Conservation (phyloP, 2,797 vertebrate genomes). For the Takifugu rubripes region DNA sequence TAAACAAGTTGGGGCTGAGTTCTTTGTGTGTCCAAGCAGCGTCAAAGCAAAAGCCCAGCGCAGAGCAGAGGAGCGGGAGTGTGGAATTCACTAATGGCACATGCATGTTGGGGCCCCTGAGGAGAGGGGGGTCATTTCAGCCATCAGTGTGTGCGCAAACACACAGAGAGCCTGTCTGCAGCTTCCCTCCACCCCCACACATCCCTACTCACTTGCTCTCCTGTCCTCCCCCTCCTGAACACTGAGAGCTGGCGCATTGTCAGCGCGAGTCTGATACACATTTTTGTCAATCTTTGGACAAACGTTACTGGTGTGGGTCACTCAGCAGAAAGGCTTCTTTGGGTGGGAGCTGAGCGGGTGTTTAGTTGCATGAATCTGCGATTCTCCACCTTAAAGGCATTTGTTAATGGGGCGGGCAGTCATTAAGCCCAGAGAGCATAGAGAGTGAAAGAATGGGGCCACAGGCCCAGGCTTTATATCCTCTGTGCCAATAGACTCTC, state of each 20-base stretch:
- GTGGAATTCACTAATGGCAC: constrained; percentile 81
- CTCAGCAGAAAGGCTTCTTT: constrained; percentile 51
- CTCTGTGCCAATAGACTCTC: constrained; percentile 75
- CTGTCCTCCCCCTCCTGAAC: constrained; percentile 36
- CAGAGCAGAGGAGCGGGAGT: constrained; percentile 71
- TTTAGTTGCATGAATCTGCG: constrained; percentile 55
- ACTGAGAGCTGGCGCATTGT: constrained; percentile 40
- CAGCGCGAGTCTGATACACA: constrained; percentile 58
- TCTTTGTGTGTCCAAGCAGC: constrained; percentile 60
- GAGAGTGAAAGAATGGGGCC: constrained; percentile 79
- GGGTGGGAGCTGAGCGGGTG: constrained; percentile 48
- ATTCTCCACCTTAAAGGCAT: constrained; percentile 74
- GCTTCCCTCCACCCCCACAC: constrained; percentile 42
- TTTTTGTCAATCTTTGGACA: constrained; percentile 68
- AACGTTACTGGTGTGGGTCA: constrained; percentile 62
- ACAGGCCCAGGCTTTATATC: constrained; percentile 77
- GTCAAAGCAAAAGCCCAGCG: constrained; percentile 67
- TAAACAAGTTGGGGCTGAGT: constrained; percentile 69
- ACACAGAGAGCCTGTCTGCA: constrained; percentile 71
- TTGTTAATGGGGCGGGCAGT: constrained; percentile 76
- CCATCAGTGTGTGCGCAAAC: constrained; percentile 73
- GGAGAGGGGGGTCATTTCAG: constrained; percentile 70
- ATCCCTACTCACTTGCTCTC: constrained; percentile 38
- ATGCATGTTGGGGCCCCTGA: constrained; percentile 76
- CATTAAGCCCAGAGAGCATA: constrained; percentile 71